phyloP scores from a whole-genome alignment of 2,888 invertebrate genomes.

The Oscheius sp. region DNA sequence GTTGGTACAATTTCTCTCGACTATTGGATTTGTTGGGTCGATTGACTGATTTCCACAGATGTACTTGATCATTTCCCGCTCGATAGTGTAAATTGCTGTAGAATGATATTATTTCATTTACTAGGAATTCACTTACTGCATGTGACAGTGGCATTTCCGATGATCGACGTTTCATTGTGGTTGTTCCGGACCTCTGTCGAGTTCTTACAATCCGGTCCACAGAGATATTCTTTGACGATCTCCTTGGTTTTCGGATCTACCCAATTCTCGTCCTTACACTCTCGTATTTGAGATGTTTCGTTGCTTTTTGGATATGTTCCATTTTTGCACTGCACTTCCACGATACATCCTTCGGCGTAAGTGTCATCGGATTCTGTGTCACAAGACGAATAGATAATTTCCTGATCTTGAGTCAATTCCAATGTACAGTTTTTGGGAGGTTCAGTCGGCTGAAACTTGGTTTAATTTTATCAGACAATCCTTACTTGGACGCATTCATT shows the following conservation, averaged over 20 bases:
- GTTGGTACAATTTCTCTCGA: background rate
- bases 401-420: background rate
- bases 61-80: background rate
- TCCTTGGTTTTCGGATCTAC: background rate
- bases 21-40: background rate
- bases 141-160: background rate
- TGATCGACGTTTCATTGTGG: background rate
- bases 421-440: constrained; percentile 22
- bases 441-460: background rate
- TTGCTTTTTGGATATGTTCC: background rate
- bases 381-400: background rate
- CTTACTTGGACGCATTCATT: background rate
- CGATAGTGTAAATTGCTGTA: background rate
- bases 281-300: no score
- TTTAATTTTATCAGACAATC: background rate
- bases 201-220: background rate
- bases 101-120: background rate
- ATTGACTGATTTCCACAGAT: background rate
- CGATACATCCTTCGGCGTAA: background rate
- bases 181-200: background rate
- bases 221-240: background rate
- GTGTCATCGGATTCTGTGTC: constrained; percentile 1
- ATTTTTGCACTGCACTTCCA: background rate
- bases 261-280: background rate
- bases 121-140: background rate